These are phyloP conservation scores for Aptenodytes patagonicus DNA, from an alignment of 2,113 vertebrate species.

Conservation along the genomic window DNA sequence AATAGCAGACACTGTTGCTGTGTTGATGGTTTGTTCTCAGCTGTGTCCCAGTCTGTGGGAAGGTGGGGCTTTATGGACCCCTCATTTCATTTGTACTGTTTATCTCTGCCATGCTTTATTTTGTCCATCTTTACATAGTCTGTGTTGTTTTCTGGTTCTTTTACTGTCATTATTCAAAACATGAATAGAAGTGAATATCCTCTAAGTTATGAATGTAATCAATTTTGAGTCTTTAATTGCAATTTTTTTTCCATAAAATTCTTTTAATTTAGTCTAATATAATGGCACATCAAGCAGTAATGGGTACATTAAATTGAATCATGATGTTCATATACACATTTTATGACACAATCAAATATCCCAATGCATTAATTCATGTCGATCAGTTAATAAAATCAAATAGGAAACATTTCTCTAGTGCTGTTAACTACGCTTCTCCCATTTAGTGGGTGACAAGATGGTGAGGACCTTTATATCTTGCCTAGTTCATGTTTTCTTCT, in stretches of 20 bases:
- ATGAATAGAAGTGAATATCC: conserved; percentile 76
- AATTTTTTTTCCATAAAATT: conserved; percentile 85
- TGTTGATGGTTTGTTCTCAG: neutral
- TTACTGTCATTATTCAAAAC: conserved; percentile 75
- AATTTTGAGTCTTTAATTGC: conserved; percentile 83
- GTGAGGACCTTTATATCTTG: conserved; percentile 33
- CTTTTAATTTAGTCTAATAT: conserved; percentile 88
- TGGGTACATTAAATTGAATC: conserved; percentile 86
- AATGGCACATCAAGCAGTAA: conserved; percentile 87
- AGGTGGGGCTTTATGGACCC: neutral
- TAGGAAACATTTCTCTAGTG: conserved; percentile 76
- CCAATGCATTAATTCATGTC: conserved; percentile 84
- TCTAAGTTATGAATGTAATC: conserved; percentile 82
- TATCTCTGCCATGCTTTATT: neutral
- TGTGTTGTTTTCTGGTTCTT: conserved; percentile 71
- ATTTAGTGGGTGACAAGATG: conserved; percentile 43
- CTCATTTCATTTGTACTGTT: neutral
- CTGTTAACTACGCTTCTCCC: conserved; percentile 49
- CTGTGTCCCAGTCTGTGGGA: neutral
- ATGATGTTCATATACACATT: conserved; percentile 85
- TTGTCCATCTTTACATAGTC: neutral
- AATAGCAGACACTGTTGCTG: neutral
- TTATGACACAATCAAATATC: conserved; percentile 86
- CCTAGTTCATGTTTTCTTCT: neutral
- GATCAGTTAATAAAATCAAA: conserved; percentile 86